Base-by-base conservation (phyloP, 2,888 invertebrate species). In the Tetheella fluctuosa region DNA sequence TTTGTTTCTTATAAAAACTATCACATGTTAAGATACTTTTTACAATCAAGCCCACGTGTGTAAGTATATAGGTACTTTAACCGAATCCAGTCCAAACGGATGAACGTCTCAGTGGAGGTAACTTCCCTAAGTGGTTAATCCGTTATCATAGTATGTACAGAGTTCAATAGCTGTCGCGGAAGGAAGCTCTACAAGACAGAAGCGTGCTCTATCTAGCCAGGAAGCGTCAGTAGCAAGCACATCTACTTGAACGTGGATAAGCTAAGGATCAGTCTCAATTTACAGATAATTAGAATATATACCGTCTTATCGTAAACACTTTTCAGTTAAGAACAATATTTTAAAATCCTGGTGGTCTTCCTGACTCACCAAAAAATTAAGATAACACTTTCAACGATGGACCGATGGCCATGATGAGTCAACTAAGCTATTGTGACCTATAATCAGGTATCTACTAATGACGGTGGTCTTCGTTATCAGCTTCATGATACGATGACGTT, bases 161-260 rank as follows among this genome's bases (percentile, higher is more conserved):
- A 71, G 71, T 76, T 78, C 71, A 78, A 78, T 76, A 77, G 76
- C 67, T 67, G 77, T 79, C 77, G 71, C 84, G 90, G 88, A 91
- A 90, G 91, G 91, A 91, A 91, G 90, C 89, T 84, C 84, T 88
- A 89, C 82, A 87, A 83, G 73, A 71, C 71, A 77, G 80, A 80
- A 82, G 83, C 83, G 79, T 80, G 74, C 77, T 79, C 69, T 92
- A 90, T 91, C 91, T 89, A 88, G 77, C 69, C 86, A 87, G 91
- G 89, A 91, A 90, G 84, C 83, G 80, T 74, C 76, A 71, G 86
- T 83, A 80, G 79, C 79, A 63, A 77, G 76, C 72, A 75, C 72
- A 79, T 81, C 76, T 82, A 83, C 83, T 81, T 84, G 77, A 80
- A 80, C 81, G 74, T 79, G 78, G 85, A 87, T 89, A 86, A 88